A percentile compares a stretch with the other conserved stretches of the same genome.
Conservation (phyloP, 2,797 vertebrate genomes). For the Brachyalestes nurse region DNA sequence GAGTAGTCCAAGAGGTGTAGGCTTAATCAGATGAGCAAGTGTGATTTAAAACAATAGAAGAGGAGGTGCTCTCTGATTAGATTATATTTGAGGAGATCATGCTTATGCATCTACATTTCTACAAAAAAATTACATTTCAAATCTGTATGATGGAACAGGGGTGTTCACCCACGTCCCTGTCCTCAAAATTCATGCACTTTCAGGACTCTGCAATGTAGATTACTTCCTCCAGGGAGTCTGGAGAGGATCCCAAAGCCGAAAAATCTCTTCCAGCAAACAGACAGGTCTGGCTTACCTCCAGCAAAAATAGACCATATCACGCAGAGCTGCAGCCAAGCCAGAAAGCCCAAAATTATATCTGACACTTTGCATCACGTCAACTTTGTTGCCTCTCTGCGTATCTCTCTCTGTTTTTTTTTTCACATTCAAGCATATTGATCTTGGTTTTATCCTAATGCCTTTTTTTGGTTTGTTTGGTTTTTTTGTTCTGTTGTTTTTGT, state of each 20-base stretch:
- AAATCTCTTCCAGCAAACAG: conserved; percentile 72
- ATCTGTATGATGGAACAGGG: conserved; percentile 39
- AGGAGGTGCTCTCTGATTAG: no score
- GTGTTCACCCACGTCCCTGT: conserved; percentile 48
- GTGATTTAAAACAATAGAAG: no score
- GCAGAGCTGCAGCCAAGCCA: conserved; percentile 67
- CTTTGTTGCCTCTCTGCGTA: conserved; percentile 40
- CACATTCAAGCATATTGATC: neutral
- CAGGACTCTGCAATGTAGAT: conserved; percentile 64
- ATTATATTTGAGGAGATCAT: no score
- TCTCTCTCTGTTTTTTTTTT: neutral
- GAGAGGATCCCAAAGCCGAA: conserved; percentile 71
- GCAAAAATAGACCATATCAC: conserved; percentile 71
- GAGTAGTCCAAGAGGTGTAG: no score
- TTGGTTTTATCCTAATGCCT: conserved; percentile 1
- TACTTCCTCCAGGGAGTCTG: conserved; percentile 70
- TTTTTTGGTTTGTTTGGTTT: neutral
- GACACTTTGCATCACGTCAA: conserved; percentile 75
- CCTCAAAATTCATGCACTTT: conserved; percentile 54
- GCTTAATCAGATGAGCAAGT: no score
- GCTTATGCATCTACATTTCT: neutral
- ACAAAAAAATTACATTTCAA: conserved; percentile 21
- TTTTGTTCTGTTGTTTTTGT: conserved; percentile 30
- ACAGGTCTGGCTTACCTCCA: conserved; percentile 75
- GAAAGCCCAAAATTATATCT: conserved; percentile 72